phyloP scores from a whole-genome alignment of 1,140 invertebrate species.

The Philopotamus ludificatus region DNA sequence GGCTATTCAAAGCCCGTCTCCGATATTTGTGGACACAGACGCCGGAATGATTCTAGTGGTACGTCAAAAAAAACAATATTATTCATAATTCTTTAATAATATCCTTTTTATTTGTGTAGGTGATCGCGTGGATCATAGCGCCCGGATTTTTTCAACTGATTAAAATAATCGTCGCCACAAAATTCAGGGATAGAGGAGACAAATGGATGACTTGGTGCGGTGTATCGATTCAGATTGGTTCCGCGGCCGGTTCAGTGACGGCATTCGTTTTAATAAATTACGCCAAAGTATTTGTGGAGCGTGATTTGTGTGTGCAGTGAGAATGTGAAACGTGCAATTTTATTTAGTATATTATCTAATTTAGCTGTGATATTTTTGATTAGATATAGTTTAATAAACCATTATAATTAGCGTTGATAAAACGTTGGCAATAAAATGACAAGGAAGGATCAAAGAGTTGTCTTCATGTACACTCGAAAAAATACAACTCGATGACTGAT shows the following conservation, averaged over 20 bases:
- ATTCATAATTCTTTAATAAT: conserved; percentile 66
- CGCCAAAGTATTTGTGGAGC: background rate
- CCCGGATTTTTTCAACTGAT: background rate
- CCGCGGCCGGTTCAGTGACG: background rate
- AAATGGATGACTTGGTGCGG: background rate
- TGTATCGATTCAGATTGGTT: background rate
- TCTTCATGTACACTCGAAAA: too few species aligned
- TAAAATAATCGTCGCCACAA: background rate
- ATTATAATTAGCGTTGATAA: too few species aligned
- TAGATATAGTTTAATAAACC: too few species aligned
- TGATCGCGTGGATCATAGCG: conserved; percentile 46
- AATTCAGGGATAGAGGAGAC: background rate
- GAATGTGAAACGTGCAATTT: background rate
- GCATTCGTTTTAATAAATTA: background rate
- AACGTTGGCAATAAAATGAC: too few species aligned
- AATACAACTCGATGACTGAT: too few species aligned
- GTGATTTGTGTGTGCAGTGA: background rate
- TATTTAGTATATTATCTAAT: too few species aligned
- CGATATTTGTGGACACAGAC: background rate
- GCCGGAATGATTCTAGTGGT: conserved; percentile 79
- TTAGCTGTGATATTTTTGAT: too few species aligned
- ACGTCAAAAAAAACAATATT: conserved; percentile 70
- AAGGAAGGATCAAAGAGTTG: too few species aligned
- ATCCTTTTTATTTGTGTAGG: conserved; percentile 59
- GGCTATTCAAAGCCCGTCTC: background rate